A percentile compares a stretch with the other conserved stretches of the same genome.
Conservation (phyloP, 1,140 invertebrate genomes). For the Thaumetopoea pityocampa region DNA sequence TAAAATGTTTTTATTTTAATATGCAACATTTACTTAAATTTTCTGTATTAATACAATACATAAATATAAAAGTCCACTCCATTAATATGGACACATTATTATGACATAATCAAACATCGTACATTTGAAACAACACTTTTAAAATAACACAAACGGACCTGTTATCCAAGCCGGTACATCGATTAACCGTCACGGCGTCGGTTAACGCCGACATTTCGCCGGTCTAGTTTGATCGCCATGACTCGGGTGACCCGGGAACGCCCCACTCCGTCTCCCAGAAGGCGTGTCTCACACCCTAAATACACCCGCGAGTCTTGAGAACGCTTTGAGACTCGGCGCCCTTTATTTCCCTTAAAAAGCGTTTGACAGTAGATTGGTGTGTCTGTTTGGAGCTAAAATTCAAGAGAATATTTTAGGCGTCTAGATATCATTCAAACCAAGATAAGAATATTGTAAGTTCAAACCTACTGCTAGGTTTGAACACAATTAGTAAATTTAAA, state of each 20-base stretch:
- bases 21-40: too few species aligned
- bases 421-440: constrained; percentile 1
- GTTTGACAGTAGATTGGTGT: constrained; percentile 4
- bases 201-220: constrained; percentile 52
- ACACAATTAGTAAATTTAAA: too few species aligned
- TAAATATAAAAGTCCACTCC: too few species aligned
- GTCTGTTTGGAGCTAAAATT: not conserved
- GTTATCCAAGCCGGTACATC: constrained; percentile 17
- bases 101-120: not conserved
- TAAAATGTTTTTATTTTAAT: too few species aligned
- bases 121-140: not conserved
- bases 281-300: constrained; percentile 37
- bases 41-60: too few species aligned
- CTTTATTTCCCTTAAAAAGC: constrained; percentile 15
- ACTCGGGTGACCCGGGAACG: constrained; percentile 41
- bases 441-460: too few species aligned
- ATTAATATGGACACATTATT: too few species aligned
- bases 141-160: not conserved
- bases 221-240: constrained; percentile 39
- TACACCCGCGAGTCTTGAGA: constrained; percentile 32
- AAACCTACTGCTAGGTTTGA: too few species aligned
- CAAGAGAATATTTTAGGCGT: constrained; percentile 1
- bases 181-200: constrained; percentile 35
- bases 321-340: constrained; percentile 31
- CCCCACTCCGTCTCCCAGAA: constrained; percentile 36